Percentiles rank a stretch among this genome's conserved stretches.
These are phyloP conservation scores for Leptodactylus fallax DNA, from an alignment of 2,797 vertebrate genomes.

Conservation along the genomic window DNA sequence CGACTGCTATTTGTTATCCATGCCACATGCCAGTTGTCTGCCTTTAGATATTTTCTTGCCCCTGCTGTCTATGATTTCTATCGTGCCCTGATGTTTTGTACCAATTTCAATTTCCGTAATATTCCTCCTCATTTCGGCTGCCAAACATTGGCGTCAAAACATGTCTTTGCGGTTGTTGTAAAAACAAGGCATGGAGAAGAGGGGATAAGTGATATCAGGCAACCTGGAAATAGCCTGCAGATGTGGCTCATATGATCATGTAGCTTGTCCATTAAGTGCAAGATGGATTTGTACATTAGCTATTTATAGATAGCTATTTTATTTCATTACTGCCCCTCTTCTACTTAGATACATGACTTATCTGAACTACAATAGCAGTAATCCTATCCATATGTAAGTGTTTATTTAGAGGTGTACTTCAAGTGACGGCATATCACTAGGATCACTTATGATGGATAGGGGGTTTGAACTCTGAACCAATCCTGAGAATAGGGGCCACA, in stretches of 20 bases:
- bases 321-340: not conserved
- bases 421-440: not conserved
- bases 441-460: not conserved
- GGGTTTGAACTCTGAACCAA: not conserved
- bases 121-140: not conserved
- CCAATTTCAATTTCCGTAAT: not conserved
- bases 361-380: not conserved
- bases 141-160: not conserved
- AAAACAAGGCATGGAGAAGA: not conserved
- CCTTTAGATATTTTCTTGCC: not conserved
- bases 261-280: not conserved
- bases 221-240: not conserved
- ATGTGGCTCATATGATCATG: not conserved
- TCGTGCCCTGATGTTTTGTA: not conserved
- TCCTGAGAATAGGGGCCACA: not conserved
- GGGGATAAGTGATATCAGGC: not conserved
- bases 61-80: not conserved
- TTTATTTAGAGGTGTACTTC: not conserved
- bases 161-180: not conserved
- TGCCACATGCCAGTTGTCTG: conserved; percentile 6
- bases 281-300: conserved; percentile 13
- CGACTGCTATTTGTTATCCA: not conserved
- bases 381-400: not conserved
- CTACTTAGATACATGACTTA: not conserved
- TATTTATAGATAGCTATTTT: conserved; percentile 16